Evolutionary conservation across 2,888 invertebrate species (phyloP).

Genomic region (Sinotaia quadrata): DNA sequence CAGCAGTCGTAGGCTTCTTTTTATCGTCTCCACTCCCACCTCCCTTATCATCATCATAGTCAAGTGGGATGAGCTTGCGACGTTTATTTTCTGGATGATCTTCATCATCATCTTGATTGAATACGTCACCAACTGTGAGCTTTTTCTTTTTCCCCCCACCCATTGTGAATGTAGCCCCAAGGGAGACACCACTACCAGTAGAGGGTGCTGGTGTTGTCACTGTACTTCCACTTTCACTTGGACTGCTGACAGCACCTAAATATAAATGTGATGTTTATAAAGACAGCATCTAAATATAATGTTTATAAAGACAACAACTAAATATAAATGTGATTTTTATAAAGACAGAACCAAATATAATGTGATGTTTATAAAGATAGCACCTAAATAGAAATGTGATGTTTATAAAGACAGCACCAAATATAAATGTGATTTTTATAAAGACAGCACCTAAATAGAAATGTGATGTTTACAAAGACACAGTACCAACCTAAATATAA

Average conservation of each 20-base stretch:
- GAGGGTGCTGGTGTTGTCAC: slow-evolving; percentile 23
- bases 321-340: too few relatives aligned
- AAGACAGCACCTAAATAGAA: too few relatives aligned
- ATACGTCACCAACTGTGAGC: slow-evolving; percentile 86
- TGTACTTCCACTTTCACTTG: slow-evolving; percentile 10
- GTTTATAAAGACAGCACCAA: too few relatives aligned
- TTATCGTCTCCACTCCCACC: slow-evolving; percentile 37
- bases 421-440: too few relatives aligned
- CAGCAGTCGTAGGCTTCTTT: slow-evolving; percentile 73
- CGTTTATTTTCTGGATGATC: slow-evolving; percentile 76
- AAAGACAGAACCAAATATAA: too few relatives aligned
- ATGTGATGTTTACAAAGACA: too few relatives aligned
- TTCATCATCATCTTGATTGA: slow-evolving; percentile 84
- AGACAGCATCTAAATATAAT: too few relatives aligned
- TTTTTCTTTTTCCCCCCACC: slow-evolving; percentile 77
- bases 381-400: too few relatives aligned
- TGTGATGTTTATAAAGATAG: too few relatives aligned
- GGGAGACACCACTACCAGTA: slow-evolving; percentile 13
- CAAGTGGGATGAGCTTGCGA: slow-evolving; percentile 78
- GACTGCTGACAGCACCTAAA: slow-evolving; percentile 31
- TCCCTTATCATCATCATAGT: slow-evolving; percentile 60
- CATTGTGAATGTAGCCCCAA: neutral
- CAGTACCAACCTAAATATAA: too few relatives aligned
- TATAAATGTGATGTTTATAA: too few relatives aligned
- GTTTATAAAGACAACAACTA: too few relatives aligned